Percentiles rank a stretch among this genome's conserved stretches.
These are phyloP conservation scores for Metellina segmentata DNA, from an alignment of 2,888 invertebrate species.

Conservation along the genomic window DNA sequence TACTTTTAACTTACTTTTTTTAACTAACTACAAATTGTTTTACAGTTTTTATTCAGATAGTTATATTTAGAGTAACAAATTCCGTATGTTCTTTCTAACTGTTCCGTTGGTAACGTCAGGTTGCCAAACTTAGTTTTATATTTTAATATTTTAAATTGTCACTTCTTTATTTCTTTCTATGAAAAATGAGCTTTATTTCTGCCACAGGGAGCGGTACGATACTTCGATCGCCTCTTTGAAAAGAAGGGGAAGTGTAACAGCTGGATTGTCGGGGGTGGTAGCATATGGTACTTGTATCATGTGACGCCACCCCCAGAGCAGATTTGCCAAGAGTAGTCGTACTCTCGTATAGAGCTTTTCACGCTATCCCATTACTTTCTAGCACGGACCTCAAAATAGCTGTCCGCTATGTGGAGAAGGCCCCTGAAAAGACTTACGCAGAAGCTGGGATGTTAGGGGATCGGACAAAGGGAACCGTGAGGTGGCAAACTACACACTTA, in stretches of 20 bases:
- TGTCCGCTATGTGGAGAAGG: slow-evolving; percentile 6
- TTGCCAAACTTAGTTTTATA: not conserved
- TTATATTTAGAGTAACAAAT: not conserved
- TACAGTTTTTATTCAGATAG: no score
- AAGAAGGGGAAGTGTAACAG: slow-evolving; percentile 57
- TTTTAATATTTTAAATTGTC: not conserved
- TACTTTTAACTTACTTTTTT: no score
- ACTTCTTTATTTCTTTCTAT: not conserved
- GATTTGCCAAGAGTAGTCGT: not conserved
- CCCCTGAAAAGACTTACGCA: slow-evolving; percentile 64
- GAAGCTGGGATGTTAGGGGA: slow-evolving; percentile 67
- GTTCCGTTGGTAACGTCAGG: not conserved
- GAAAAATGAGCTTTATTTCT: not conserved
- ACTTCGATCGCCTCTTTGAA: slow-evolving; percentile 19
- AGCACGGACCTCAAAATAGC: not conserved
- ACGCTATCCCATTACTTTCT: not conserved
- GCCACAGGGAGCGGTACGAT: not conserved
- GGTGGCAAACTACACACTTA: slow-evolving; percentile 76
- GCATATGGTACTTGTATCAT: slow-evolving; percentile 64
- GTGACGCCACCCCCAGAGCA: slow-evolving; percentile 1
- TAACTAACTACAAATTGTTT: no score
- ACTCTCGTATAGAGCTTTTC: not conserved
- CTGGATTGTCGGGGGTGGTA: slow-evolving; percentile 49
- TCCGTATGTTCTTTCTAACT: not conserved
- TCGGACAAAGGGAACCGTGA: slow-evolving; percentile 68